A percentile compares a stretch with the other conserved stretches of the same genome.
These are phyloP conservation scores for Monarcha castaneiventris DNA, from an alignment of 2,113 vertebrate species.

Conservation along the genomic window DNA sequence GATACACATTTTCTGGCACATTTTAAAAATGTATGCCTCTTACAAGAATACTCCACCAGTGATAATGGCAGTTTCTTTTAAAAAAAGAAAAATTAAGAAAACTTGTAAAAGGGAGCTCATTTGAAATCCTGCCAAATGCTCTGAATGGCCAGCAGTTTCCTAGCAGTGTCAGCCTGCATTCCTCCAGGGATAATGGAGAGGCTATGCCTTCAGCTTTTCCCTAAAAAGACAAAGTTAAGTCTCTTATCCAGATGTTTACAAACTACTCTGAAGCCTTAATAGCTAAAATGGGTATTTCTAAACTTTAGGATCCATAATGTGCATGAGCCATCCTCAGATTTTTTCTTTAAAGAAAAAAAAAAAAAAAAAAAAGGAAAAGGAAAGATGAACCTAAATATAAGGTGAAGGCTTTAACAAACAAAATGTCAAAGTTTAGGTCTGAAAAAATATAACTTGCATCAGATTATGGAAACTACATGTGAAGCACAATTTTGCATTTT, in stretches of 20 bases:
- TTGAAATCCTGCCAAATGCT: not conserved
- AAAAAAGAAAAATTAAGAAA: not conserved
- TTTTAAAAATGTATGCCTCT: not conserved
- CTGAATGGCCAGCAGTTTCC: not conserved
- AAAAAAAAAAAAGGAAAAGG: no score
- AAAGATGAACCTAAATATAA: not conserved
- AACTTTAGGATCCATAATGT: not conserved
- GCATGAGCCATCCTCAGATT: not conserved
- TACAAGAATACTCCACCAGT: not conserved
- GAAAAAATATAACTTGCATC: not conserved
- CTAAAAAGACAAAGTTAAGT: not conserved
- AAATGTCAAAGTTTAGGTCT: not conserved
- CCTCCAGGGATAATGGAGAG: not conserved
- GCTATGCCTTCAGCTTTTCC: not conserved
- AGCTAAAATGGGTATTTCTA: not conserved
- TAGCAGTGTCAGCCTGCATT: not conserved
- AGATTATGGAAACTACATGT: not conserved
- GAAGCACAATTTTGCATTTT: not conserved
- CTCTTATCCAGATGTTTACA: not conserved
- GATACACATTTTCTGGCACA: not conserved
- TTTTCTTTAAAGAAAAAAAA: not conserved
- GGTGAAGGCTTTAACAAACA: not conserved
- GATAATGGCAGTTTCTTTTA: not conserved
- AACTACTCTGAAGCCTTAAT: not conserved
- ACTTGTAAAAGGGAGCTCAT: not conserved